Percentiles rank a stretch among this genome's conserved stretches.
These are phyloP conservation scores for Plebejus melissa DNA, from an alignment of 2,888 invertebrate genomes.

Conservation along the genomic window DNA sequence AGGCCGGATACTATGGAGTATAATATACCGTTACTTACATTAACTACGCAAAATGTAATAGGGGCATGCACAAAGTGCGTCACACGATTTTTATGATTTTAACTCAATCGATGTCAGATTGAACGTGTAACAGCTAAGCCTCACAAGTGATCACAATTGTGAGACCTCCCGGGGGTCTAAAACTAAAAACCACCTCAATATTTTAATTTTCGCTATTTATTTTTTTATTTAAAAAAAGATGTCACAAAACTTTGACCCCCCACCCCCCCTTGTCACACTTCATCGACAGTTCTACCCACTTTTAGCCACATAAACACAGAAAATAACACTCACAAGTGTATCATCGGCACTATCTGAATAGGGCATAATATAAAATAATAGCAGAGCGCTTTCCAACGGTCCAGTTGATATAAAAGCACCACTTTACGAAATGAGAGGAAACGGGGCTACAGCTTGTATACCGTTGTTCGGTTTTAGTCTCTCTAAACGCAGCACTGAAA, in stretches of 20 bases:
- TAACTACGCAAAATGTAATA: conserved; percentile 6
- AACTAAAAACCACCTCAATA: too few species aligned
- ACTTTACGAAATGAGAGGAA: not conserved
- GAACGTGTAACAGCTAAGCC: too few species aligned
- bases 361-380: conserved; percentile 14
- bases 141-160: too few species aligned
- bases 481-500: not conserved
- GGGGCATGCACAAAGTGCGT: not conserved
- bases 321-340: not conserved
- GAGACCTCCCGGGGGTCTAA: too few species aligned
- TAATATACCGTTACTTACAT: conserved; percentile 18
- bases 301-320: not conserved
- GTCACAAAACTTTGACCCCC: too few species aligned
- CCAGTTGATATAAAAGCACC: conserved; percentile 8
- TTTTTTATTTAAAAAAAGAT: too few species aligned
- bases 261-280: too few species aligned
- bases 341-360: not conserved
- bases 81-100: too few species aligned
- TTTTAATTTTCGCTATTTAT: too few species aligned
- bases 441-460: conserved; percentile 12
- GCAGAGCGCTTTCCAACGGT: not conserved
- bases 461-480: not conserved
- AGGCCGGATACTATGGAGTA: not conserved
- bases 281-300: not conserved
- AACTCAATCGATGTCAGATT: too few species aligned